Conservation (phyloP, 2,797 vertebrate species). For the Nannoperca obscura region DNA sequence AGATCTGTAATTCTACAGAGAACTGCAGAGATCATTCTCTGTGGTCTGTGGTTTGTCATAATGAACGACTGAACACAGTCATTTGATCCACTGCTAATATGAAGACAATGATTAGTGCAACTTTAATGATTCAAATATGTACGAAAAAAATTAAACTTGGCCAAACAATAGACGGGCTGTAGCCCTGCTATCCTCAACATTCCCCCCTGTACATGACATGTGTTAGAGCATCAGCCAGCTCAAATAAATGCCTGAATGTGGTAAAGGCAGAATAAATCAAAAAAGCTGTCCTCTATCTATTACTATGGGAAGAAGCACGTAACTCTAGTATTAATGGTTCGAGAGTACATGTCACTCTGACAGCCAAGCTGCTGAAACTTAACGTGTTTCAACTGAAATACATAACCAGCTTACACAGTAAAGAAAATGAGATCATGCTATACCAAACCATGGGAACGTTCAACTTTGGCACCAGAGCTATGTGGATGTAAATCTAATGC, state of each 20-base stretch:
- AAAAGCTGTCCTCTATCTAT: background rate
- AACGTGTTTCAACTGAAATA: constrained; percentile 57
- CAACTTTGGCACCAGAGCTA: constrained; percentile 46
- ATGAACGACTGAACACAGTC: background rate
- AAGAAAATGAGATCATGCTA: constrained; percentile 62
- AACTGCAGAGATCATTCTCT: background rate
- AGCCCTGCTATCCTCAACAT: background rate
- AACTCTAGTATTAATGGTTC: background rate
- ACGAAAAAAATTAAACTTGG: background rate
- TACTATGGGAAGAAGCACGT: background rate
- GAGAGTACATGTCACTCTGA: constrained; percentile 40
- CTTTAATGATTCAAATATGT: background rate
- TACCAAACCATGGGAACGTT: constrained; percentile 62
- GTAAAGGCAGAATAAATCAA: background rate
- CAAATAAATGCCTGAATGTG: background rate
- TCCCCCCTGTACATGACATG: background rate
- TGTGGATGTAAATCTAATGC: constrained; percentile 47
- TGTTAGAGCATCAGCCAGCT: background rate
- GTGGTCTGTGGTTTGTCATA: constrained; percentile 2
- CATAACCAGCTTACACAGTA: constrained; percentile 54
- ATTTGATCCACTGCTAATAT: background rate
- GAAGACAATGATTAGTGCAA: background rate
- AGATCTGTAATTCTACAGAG: background rate
- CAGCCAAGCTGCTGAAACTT: constrained; percentile 23
- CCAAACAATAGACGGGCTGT: background rate